Evolutionary conservation across 2,113 vertebrate species (phyloP), one percentile per base, ranked within the genome.

Genomic region (Raja brachyura): DNA sequence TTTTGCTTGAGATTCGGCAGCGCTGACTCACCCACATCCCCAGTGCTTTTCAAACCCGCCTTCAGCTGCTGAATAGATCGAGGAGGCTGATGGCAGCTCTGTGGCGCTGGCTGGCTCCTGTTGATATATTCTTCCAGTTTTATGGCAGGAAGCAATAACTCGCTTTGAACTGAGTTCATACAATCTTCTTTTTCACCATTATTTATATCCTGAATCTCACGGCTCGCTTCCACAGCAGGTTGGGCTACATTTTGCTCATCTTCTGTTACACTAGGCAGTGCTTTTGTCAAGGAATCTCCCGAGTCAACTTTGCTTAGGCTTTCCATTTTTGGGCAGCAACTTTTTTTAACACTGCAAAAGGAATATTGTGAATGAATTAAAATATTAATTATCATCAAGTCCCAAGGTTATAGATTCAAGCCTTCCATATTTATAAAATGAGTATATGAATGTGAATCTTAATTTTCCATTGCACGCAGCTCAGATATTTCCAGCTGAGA

Each of bases 341-440:
- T 96, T 95, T 97, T 97, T 94, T 96, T 97, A 94, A 95, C 95
- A 93, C 98, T 98, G 95, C 94, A 96, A 96, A 93, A 94, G 90
- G 93, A 25, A 73, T 16, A 9, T 70, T 63, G 63, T 20, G 39
- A 13, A 92, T 74, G 68, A 74, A 54, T 74, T 39, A 92, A 92
- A 22, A 13, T 73, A 33, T 92, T 39, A 14, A 54, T 28, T 48
- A 39, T 73, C 33, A 70, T 7, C 63, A 63, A 90, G 63, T 81
- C 7, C 59, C 59, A 85, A 7, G 68, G 28, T 31, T 6, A 92
- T 39, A 14, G 61, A 74, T 92, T 66, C n/a, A 63, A 31, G 5
- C n/a, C 31, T 88, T 63, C 14, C 3, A n/a, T 63, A 63, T 61
- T 31, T 63, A 59, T 63, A n/a, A 86, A 86, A 86, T 63, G n/a